Percentiles rank a stretch among this genome's conserved stretches.
Evolutionary conservation across 2,888 invertebrate genomes (phyloP).

Genomic region (Xanthia togata): DNA sequence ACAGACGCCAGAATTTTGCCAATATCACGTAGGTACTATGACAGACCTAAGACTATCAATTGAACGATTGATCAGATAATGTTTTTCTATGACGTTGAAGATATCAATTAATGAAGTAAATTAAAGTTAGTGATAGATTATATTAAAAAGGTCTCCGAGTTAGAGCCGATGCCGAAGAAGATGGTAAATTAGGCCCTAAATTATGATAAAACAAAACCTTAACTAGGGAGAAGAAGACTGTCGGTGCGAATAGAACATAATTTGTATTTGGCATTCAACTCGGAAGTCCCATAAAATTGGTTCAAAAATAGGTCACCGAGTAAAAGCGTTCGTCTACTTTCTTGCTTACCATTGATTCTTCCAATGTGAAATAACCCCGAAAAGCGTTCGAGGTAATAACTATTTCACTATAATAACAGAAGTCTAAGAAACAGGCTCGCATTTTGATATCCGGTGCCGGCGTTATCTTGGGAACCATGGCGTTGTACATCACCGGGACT

Average conservation of each 20-base stretch:
- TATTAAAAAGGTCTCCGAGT: no score
- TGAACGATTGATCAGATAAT: neutral
- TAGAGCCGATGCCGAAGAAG: neutral
- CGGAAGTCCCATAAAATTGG: neutral
- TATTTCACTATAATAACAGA: conserved; percentile 87
- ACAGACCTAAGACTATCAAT: neutral
- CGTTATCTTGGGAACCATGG: conserved; percentile 86
- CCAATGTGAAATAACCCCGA: conserved; percentile 79
- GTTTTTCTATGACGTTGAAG: neutral
- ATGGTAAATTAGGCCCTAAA: neutral
- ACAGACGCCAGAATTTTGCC: neutral
- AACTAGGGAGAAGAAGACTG: neutral
- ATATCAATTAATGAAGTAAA: no score
- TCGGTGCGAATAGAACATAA: neutral
- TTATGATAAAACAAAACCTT: neutral
- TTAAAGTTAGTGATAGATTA: neutral
- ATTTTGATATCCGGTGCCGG: conserved; percentile 88
- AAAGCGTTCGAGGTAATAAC: conserved; percentile 85
- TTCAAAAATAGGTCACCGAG: neutral
- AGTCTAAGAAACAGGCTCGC: conserved; percentile 91
- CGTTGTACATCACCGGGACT: conserved; percentile 88
- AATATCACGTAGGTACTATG: neutral
- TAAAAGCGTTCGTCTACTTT: no score
- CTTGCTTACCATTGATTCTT: conserved; percentile 54
- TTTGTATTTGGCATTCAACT: neutral